Percentiles rank a stretch among this genome's conserved stretches.
Conservation (phyloP, 2,797 vertebrate species). For the Tokudaia muenninki region DNA sequence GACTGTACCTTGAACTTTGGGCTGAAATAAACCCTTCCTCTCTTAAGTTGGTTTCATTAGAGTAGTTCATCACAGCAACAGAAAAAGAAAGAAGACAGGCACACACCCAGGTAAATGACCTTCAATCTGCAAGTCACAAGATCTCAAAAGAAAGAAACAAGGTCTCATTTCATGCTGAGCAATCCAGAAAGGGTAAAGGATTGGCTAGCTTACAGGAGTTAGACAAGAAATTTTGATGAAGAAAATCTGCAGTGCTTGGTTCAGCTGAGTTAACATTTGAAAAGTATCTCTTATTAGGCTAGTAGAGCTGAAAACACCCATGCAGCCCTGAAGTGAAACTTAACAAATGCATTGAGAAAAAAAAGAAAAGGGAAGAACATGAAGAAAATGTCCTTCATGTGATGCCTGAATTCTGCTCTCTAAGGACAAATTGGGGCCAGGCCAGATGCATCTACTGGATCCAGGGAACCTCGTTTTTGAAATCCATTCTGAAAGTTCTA, state of each 20-base stretch:
- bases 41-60: neutral
- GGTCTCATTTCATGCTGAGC: neutral
- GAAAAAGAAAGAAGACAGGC: neutral
- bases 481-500: neutral
- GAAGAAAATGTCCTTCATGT: neutral
- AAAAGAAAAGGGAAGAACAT: neutral
- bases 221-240: slow-evolving; percentile 19
- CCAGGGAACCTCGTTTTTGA: neutral
- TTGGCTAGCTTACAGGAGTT: neutral
- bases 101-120: neutral
- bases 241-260: neutral
- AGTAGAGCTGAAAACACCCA: neutral
- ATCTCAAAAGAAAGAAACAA: neutral
- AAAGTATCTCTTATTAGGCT: neutral
- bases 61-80: neutral
- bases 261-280: neutral
- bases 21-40: neutral
- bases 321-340: neutral
- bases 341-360: neutral
- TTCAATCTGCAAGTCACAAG: neutral
- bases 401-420: neutral
- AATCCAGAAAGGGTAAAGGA: slow-evolving; percentile 17
- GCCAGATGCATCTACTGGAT: neutral
- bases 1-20: neutral
- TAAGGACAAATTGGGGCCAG: neutral